phyloP scores from a whole-genome alignment of 2,888 invertebrate genomes.

The Ennomos quercinarius region DNA sequence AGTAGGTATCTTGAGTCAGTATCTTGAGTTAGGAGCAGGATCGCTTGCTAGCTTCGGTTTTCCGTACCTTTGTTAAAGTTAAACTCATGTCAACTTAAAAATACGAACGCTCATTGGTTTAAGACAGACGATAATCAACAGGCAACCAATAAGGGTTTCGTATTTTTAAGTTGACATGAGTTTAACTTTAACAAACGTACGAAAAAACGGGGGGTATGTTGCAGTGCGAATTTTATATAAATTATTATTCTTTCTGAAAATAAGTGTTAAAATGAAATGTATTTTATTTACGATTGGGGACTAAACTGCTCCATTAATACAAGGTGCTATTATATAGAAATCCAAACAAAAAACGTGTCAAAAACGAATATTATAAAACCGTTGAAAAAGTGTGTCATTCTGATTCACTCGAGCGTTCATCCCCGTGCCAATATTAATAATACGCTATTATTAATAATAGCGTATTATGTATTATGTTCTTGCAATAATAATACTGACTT shows the following conservation, averaged over 20 bases:
- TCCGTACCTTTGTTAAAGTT: too few relatives aligned
- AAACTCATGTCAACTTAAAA: too few relatives aligned
- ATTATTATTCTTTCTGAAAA: too few relatives aligned
- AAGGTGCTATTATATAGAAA: conserved; percentile 33
- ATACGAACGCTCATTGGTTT: too few relatives aligned
- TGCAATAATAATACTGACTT: conserved; percentile 74
- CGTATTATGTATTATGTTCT: conserved; percentile 54
- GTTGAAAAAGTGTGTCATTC: conserved; percentile 74
- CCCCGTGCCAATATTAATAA: conserved; percentile 75
- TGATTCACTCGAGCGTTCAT: conserved; percentile 78
- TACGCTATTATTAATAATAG: conserved; percentile 63
- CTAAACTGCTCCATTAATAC: conserved; percentile 34
- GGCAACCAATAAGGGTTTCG: too few relatives aligned
- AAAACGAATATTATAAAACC: conserved; percentile 59
- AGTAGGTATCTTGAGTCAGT: too few relatives aligned
- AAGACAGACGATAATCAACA: too few relatives aligned
- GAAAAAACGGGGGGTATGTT: too few relatives aligned
- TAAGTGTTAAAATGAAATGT: neutral
- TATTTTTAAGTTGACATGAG: too few relatives aligned
- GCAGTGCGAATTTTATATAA: neutral
- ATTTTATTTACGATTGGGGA: neutral
- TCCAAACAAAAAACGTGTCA: conserved; percentile 49
- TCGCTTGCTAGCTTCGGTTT: too few relatives aligned
- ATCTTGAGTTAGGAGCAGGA: too few relatives aligned
- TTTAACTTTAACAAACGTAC: too few relatives aligned